These are phyloP conservation scores for Acrobeloides nanus DNA, from an alignment of 2,888 invertebrate genomes.

Conservation along the genomic window DNA sequence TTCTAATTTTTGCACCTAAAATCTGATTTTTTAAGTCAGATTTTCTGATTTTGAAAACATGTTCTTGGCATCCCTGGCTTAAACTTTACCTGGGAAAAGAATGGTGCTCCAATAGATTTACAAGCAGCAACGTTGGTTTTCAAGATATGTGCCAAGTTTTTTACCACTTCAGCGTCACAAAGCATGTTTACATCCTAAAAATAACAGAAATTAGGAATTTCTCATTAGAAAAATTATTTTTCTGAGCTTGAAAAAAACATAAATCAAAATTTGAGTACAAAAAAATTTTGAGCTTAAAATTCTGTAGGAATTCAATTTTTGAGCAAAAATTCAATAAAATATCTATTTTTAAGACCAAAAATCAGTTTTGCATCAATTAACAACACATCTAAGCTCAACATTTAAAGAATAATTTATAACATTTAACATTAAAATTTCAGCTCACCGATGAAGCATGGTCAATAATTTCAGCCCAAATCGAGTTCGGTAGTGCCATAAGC, in stretches of 20 bases:
- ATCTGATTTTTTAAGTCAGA: too few species aligned
- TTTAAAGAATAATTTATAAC: too few species aligned
- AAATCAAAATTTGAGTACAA: neutral
- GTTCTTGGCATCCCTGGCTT: too few species aligned
- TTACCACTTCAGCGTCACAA: slow-evolving; percentile 81
- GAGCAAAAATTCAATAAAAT: neutral
- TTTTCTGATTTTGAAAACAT: too few species aligned
- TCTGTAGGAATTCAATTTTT: slow-evolving; percentile 2
- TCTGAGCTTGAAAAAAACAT: neutral
- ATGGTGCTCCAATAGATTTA: slow-evolving; percentile 90
- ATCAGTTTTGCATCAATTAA: too few species aligned
- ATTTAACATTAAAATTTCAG: too few species aligned
- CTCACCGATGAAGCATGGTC: slow-evolving; percentile 75
- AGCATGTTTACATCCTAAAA: slow-evolving; percentile 16
- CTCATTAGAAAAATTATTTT: neutral
- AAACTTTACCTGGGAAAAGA: slow-evolving; percentile 71
- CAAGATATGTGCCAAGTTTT: slow-evolving; percentile 90
- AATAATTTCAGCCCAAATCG: slow-evolving; percentile 96
- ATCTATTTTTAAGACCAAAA: too few species aligned
- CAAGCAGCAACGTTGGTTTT: slow-evolving; percentile 99
- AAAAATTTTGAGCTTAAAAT: slow-evolving; percentile 3
- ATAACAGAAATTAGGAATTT: neutral
- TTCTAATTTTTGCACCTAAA: too few species aligned
- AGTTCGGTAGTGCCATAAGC: slow-evolving; percentile 93
- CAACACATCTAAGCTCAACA: too few species aligned